A percentile compares a stretch with the other conserved stretches of the same genome.
These are phyloP conservation scores for Cottus gobio DNA, from an alignment of 2,113 vertebrate genomes.

Conservation along the genomic window DNA sequence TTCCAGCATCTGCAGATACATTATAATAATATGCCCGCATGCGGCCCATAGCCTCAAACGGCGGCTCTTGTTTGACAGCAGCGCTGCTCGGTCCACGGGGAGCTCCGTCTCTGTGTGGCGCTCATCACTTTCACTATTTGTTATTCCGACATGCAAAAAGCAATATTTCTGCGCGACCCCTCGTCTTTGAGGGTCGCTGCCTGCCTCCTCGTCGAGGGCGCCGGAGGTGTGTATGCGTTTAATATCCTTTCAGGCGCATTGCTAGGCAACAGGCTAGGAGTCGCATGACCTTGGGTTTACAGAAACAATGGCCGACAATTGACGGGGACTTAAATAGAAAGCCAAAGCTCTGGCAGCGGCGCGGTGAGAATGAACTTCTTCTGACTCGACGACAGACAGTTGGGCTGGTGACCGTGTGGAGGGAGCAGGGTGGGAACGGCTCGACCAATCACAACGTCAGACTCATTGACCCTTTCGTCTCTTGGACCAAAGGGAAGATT, in stretches of 20 bases:
- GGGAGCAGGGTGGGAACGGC: too few relatives aligned
- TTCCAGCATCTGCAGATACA: not conserved
- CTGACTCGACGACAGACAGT: conserved; percentile 39
- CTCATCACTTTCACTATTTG: conserved; percentile 75
- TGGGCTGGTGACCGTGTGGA: too few relatives aligned
- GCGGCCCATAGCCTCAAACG: conserved; percentile 29
- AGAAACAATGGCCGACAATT: conserved; percentile 81
- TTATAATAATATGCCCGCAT: not conserved
- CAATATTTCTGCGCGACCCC: conserved; percentile 81
- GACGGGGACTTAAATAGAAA: conserved; percentile 74
- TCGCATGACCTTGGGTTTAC: conserved; percentile 81
- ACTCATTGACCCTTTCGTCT: too few relatives aligned
- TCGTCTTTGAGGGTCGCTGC: conserved; percentile 73
- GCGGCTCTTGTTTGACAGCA: conserved; percentile 51
- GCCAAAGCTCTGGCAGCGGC: conserved; percentile 49
- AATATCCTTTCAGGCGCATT: conserved; percentile 83
- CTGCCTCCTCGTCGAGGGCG: conserved; percentile 69
- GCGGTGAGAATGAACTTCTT: conserved; percentile 34
- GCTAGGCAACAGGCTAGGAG: conserved; percentile 83
- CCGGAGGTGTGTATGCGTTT: too few relatives aligned
- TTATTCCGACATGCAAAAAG: conserved; percentile 84
- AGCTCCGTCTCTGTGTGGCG: conserved; percentile 63
- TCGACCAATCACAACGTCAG: too few relatives aligned
- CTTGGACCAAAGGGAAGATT: not conserved
- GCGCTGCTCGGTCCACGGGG: conserved; percentile 63